These are phyloP conservation scores for Chrysemys picta DNA, from an alignment of 2,113 vertebrate species.

Conservation along the genomic window DNA sequence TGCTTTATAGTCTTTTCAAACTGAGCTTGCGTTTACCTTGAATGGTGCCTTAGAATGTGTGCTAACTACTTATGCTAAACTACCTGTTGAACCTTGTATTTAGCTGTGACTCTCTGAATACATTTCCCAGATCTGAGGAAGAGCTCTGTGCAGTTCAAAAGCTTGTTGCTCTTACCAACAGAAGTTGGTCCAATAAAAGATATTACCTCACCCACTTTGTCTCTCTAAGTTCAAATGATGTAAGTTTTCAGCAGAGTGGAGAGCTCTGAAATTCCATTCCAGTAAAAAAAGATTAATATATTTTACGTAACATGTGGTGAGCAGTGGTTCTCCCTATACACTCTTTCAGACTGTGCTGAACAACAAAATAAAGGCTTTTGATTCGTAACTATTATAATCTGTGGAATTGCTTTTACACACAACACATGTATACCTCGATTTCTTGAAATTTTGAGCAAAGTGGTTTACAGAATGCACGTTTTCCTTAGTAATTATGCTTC, in stretches of 20 bases:
- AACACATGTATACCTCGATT: background rate
- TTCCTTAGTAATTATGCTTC: accelerated
- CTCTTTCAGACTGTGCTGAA: background rate
- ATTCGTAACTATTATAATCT: background rate
- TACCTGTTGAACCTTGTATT: too few relatives aligned
- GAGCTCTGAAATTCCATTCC: background rate
- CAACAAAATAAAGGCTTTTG: background rate
- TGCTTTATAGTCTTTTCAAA: background rate
- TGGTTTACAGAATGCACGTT: background rate
- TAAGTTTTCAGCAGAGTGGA: background rate
- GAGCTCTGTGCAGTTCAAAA: too few relatives aligned
- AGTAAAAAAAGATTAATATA: background rate
- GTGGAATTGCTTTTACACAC: background rate
- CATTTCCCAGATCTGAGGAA: too few relatives aligned
- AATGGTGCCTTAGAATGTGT: too few relatives aligned
- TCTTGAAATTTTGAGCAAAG: background rate
- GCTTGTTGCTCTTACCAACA: too few relatives aligned
- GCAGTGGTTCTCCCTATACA: background rate
- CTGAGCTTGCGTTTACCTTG: background rate
- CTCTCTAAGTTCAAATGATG: background rate
- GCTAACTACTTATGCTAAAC: too few relatives aligned
- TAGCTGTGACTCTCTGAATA: too few relatives aligned
- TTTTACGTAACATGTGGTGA: background rate
- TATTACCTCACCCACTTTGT: too few relatives aligned
- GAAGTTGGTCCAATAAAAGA: too few relatives aligned